Percentiles rank a stretch among this genome's conserved stretches.
Conservation (phyloP, 2,888 invertebrate genomes). For the Yponomeuta cagnagella region DNA sequence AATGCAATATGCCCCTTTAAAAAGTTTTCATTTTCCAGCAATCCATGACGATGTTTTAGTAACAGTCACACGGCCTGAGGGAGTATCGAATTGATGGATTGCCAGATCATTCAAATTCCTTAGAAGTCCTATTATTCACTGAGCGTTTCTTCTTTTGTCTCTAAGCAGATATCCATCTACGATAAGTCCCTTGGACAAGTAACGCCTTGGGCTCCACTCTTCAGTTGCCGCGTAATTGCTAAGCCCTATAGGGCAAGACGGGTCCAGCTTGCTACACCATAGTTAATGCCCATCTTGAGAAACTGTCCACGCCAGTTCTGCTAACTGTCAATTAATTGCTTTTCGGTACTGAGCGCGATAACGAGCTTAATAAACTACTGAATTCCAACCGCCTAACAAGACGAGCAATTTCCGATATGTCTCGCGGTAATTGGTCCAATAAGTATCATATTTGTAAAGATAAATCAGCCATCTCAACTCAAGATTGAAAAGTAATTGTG, state of each 20-base stretch:
- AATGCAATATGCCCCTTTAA: not conserved
- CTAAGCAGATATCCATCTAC: slow-evolving; percentile 64
- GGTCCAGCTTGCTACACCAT: slow-evolving; percentile 46
- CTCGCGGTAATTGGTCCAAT: not conserved
- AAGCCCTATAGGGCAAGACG: slow-evolving; percentile 53
- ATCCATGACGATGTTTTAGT: not conserved
- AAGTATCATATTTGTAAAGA: not conserved
- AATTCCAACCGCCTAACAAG: not conserved
- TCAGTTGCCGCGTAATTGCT: slow-evolving; percentile 47
- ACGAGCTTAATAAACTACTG: slow-evolving; percentile 8
- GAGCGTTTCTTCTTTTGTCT: slow-evolving; percentile 62
- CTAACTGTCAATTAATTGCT: slow-evolving; percentile 57
- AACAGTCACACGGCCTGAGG: not conserved
- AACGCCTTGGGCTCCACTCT: slow-evolving; percentile 51
- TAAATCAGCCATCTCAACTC: not conserved
- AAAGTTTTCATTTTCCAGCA: not conserved
- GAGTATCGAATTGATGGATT: not conserved
- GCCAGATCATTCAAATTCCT: slow-evolving; percentile 19
- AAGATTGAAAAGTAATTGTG: not conserved
- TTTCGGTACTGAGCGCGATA: slow-evolving; percentile 12
- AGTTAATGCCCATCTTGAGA: slow-evolving; percentile 55
- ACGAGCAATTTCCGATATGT: slow-evolving; percentile 1
- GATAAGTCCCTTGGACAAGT: slow-evolving; percentile 42
- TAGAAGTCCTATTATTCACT: slow-evolving; percentile 52
- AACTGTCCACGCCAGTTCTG: slow-evolving; percentile 37